phyloP scores from a whole-genome alignment of 1,140 invertebrate species.

The Sycophaga agraensis region DNA sequence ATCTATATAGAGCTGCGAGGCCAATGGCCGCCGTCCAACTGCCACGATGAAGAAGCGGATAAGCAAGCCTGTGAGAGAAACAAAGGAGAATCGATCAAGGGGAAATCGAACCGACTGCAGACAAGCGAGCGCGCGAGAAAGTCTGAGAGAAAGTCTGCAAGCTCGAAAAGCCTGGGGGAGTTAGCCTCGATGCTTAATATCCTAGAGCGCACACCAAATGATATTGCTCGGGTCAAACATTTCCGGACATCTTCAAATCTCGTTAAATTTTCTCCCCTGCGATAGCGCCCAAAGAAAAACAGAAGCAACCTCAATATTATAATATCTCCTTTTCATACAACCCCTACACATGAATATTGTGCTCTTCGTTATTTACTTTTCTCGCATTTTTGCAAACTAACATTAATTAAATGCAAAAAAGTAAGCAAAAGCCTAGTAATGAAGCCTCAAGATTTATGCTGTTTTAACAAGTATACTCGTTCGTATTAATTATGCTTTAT shows the following conservation, averaged over 20 bases:
- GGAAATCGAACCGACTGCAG: background rate
- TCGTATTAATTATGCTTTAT: too few relatives aligned
- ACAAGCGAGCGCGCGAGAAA: constrained; percentile 1
- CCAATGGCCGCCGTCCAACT: too few relatives aligned
- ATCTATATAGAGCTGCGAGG: too few relatives aligned
- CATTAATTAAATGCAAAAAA: too few relatives aligned
- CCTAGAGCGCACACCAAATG: constrained; percentile 30
- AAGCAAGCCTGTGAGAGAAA: background rate
- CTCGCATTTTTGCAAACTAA: too few relatives aligned
- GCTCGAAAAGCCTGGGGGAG: constrained; percentile 27
- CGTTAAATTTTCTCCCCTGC: constrained; percentile 31
- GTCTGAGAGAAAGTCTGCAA: constrained; percentile 19
- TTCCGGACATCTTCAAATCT: constrained; percentile 39
- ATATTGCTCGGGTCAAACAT: constrained; percentile 31
- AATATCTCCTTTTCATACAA: too few relatives aligned
- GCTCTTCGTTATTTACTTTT: too few relatives aligned
- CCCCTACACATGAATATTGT: too few relatives aligned
- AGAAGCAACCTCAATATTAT: background rate
- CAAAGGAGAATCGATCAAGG: constrained; percentile 3
- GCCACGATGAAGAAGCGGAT: background rate
- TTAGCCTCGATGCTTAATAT: constrained; percentile 34
- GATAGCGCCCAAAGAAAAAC: background rate
- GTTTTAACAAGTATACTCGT: too few relatives aligned
- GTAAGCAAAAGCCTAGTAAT: too few relatives aligned
- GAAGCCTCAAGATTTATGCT: too few relatives aligned